These are phyloP conservation scores for Nebria brevicollis DNA, from an alignment of 2,888 invertebrate genomes.

Conservation along the genomic window DNA sequence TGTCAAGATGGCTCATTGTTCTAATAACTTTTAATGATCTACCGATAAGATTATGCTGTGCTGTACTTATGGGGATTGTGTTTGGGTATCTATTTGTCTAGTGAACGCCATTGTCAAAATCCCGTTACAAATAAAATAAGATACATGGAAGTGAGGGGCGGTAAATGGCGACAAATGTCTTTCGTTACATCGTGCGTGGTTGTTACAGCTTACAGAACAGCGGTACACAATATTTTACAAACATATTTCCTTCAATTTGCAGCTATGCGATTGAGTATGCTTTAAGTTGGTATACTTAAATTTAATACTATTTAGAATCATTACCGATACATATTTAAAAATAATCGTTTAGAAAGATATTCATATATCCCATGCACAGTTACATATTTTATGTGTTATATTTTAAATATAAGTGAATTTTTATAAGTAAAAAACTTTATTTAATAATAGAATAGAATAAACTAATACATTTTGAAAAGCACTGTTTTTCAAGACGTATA, in stretches of 20 bases:
- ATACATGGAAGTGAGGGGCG: conserved; percentile 31
- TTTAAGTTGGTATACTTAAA: too few species aligned
- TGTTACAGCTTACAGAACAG: not conserved
- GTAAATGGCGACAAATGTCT: conserved; percentile 37
- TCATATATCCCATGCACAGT: too few species aligned
- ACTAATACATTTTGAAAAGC: conserved; percentile 25
- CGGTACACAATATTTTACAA: not conserved
- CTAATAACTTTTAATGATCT: conserved; percentile 27
- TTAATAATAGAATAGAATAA: not conserved
- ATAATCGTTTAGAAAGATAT: too few species aligned
- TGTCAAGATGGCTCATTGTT: conserved; percentile 39
- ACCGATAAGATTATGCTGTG: not conserved
- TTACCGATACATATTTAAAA: too few species aligned
- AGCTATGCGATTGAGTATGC: not conserved
- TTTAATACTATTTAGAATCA: too few species aligned
- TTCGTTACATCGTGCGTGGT: conserved; percentile 20
- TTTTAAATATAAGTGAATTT: too few species aligned
- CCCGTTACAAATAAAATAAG: conserved; percentile 39
- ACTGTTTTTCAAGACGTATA: not conserved
- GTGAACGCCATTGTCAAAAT: conserved; percentile 29
- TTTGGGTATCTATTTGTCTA: not conserved
- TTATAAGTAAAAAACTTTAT: too few species aligned
- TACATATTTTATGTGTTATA: too few species aligned
- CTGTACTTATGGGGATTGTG: not conserved
- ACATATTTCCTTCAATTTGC: not conserved